Percentiles rank a stretch among this genome's conserved stretches.
phyloP scores from a whole-genome alignment of 2,113 vertebrate genomes.

The Pholis gunnellus region DNA sequence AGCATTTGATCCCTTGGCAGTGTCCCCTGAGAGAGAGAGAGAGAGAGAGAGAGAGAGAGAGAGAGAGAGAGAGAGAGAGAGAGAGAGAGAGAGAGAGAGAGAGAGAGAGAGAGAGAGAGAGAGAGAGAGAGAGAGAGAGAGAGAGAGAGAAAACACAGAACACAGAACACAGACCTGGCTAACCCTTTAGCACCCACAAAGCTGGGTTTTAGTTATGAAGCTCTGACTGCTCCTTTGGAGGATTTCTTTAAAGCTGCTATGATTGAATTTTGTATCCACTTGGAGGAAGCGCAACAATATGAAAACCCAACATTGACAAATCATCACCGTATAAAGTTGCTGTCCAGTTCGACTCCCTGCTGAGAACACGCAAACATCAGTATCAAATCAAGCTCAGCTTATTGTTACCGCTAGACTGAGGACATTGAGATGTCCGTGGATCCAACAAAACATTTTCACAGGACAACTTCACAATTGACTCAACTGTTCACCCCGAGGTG shows the following conservation, averaged over 20 bases:
- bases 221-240: neutral
- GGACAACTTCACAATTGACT: neutral
- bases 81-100: neutral
- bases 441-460: neutral
- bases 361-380: neutral
- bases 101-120: conserved; percentile 2
- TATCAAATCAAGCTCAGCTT: neutral
- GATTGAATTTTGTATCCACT: neutral
- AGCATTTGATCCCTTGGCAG: conserved; percentile 46
- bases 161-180: too few relatives aligned
- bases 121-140: too few relatives aligned
- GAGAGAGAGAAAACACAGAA: too few relatives aligned
- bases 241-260: neutral
- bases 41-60: too few relatives aligned
- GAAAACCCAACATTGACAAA: neutral
- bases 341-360: conserved; percentile 2
- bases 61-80: too few relatives aligned
- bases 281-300: neutral
- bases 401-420: neutral
- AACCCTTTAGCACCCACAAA: neutral
- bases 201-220: neutral
- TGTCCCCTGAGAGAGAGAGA: conserved; percentile 15
- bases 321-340: neutral
- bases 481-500: neutral
- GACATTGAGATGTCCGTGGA: conserved; percentile 15